phyloP scores from a whole-genome alignment of 2,797 vertebrate species.

The Chelidonichthys spinosus region DNA sequence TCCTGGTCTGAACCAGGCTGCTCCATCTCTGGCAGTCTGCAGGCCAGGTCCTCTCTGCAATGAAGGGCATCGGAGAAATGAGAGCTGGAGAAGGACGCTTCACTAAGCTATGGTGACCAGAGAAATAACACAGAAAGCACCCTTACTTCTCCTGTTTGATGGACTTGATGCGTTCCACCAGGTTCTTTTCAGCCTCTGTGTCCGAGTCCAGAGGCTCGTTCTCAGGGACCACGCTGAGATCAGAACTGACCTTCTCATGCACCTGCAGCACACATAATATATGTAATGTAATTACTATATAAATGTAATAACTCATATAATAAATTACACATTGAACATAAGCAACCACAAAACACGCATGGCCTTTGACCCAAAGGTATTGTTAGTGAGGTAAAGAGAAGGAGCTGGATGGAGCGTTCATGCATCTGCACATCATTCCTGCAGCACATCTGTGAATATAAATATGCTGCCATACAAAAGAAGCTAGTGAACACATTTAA shows the following conservation, averaged over 20 bases:
- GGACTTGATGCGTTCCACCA: constrained; percentile 93
- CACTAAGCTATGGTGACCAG: fast-evolving
- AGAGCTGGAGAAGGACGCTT: not conserved
- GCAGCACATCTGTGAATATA: constrained; percentile 25
- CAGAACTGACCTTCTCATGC: constrained; percentile 79
- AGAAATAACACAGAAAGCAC: not conserved
- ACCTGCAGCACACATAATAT: constrained; percentile 64
- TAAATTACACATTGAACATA: constrained; percentile 5
- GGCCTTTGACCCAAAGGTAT: constrained; percentile 38
- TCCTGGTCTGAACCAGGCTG: constrained; percentile 96
- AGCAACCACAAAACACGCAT: not conserved
- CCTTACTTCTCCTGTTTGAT: constrained; percentile 98
- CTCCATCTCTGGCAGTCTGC: constrained; percentile 94
- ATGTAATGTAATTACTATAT: constrained; percentile 1
- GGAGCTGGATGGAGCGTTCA: constrained; percentile 57
- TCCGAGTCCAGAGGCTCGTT: constrained; percentile 87
- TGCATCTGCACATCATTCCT: constrained; percentile 60
- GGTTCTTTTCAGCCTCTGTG: constrained; percentile 87
- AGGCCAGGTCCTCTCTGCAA: constrained; percentile 93
- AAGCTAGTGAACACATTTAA: not conserved
- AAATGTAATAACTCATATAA: not conserved
- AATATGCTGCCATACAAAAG: not conserved
- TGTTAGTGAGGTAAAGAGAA: constrained; percentile 67
- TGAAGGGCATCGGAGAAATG: not conserved
- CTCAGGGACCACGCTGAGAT: constrained; percentile 86